phyloP scores from a whole-genome alignment of 1,140 invertebrate genomes.

The Pseudomyrmex pallidus region DNA sequence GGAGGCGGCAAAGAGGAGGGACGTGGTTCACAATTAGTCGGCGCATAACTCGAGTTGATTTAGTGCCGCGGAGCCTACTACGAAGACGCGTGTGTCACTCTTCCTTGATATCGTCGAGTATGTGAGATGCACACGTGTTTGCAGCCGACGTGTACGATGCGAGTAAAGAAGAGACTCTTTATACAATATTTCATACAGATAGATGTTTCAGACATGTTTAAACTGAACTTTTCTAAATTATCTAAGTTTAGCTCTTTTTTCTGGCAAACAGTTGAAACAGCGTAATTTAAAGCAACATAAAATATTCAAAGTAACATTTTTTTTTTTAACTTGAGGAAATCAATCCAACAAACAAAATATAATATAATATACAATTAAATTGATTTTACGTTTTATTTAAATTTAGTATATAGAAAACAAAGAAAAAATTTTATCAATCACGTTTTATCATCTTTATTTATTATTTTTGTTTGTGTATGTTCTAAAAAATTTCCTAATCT shows the following conservation, averaged over 20 bases:
- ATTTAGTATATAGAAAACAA: too few relatives aligned
- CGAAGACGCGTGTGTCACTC: constrained; percentile 63
- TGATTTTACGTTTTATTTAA: too few relatives aligned
- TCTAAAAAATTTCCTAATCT: too few relatives aligned
- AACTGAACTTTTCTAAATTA: neutral
- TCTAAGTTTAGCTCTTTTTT: too few relatives aligned
- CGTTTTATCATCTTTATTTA: too few relatives aligned
- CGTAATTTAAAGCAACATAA: too few relatives aligned
- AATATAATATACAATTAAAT: too few relatives aligned
- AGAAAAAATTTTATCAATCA: too few relatives aligned
- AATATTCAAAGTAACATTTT: neutral
- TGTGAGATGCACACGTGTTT: constrained; percentile 28
- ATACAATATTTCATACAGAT: constrained; percentile 19
- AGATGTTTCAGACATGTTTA: neutral
- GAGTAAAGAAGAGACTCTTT: constrained; percentile 3
- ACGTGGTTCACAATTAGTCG: constrained; percentile 83
- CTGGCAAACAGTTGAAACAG: too few relatives aligned
- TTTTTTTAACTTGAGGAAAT: neutral
- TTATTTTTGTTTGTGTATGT: too few relatives aligned
- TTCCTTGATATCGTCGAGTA: constrained; percentile 51
- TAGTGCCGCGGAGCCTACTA: constrained; percentile 73
- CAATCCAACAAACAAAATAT: neutral
- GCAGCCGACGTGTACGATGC: neutral
- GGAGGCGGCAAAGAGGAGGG: constrained; percentile 72
- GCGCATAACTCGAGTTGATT: constrained; percentile 83